Percentiles rank a stretch among this genome's conserved stretches.
These are phyloP conservation scores for Anthrax anthrax DNA, from an alignment of 2,888 invertebrate genomes.

Conservation along the genomic window DNA sequence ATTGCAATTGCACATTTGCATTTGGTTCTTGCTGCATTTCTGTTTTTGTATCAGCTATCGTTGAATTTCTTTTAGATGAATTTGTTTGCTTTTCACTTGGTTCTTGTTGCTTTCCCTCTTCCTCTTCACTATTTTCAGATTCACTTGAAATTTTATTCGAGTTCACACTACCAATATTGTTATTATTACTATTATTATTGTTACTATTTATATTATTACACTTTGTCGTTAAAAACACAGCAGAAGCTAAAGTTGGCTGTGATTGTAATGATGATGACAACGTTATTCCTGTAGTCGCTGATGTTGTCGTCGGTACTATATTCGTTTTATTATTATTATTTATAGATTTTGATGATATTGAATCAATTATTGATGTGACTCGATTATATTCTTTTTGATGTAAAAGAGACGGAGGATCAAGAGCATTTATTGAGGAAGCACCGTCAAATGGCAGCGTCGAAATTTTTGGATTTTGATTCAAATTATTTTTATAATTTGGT, in stretches of 20 bases:
- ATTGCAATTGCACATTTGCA: constrained; percentile 33
- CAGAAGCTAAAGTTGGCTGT: constrained; percentile 3
- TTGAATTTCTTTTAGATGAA: neutral
- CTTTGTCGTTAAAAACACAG: neutral
- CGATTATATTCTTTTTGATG: constrained; percentile 7
- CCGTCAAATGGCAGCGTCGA: constrained; percentile 9
- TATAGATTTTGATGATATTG: constrained; percentile 9
- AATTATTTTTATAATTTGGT: neutral
- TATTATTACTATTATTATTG: constrained; percentile 2
- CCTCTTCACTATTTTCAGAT: neutral
- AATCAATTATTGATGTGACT: constrained; percentile 4
- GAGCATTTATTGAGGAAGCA: constrained; percentile 9
- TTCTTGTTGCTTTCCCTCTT: neutral
- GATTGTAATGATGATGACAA: constrained; percentile 5
- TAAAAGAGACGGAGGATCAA: constrained; percentile 11
- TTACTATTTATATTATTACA: neutral
- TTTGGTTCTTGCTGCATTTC: constrained; percentile 22
- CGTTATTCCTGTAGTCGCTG: neutral
- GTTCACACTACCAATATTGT: neutral
- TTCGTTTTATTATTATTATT: constrained; percentile 20
- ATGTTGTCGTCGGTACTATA: constrained; percentile 14
- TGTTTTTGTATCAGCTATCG: neutral
- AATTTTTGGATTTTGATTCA: neutral
- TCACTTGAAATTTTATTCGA: neutral
- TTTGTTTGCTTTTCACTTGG: too few relatives aligned